phyloP scores from a whole-genome alignment of 2,113 vertebrate genomes.

The Monopterus albus region DNA sequence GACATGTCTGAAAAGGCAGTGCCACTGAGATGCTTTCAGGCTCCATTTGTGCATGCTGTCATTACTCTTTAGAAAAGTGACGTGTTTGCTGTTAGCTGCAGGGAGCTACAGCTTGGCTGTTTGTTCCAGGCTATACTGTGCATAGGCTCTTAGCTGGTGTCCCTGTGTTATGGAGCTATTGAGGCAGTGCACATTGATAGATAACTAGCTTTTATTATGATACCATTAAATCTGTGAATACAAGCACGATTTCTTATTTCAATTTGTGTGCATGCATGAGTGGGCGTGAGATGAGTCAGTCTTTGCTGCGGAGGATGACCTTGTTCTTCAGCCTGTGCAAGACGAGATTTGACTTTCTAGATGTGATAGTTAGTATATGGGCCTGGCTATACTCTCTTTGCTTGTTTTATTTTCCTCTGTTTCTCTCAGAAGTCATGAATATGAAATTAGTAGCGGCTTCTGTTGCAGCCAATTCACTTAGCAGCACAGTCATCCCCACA shows the following conservation, averaged over 20 bases:
- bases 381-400: conserved; percentile 31
- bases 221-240: conserved; percentile 22
- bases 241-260: conserved; percentile 27
- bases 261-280: conserved; percentile 15
- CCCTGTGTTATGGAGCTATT: background rate
- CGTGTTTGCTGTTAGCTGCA: conserved; percentile 39
- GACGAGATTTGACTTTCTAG: conserved; percentile 58
- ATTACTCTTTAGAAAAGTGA: conserved; percentile 56
- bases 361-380: conserved; percentile 57
- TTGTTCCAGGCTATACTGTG: background rate
- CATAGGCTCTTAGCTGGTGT: conserved; percentile 14
- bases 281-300: conserved; percentile 70
- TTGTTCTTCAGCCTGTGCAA: conserved; percentile 48
- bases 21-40: conserved; percentile 51
- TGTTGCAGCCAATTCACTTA: conserved; percentile 57
- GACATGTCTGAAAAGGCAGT: conserved; percentile 51
- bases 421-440: conserved; percentile 68
- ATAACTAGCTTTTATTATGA: conserved; percentile 20
- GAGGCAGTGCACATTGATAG: background rate
- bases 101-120: conserved; percentile 4
- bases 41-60: conserved; percentile 64
- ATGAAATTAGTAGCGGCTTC: conserved; percentile 61
- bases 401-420: conserved; percentile 30
- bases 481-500: conserved; percentile 38
- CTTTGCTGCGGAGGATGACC: conserved; percentile 70